Conservation (phyloP, 2,888 invertebrate genomes). For the Meta bourneti region DNA sequence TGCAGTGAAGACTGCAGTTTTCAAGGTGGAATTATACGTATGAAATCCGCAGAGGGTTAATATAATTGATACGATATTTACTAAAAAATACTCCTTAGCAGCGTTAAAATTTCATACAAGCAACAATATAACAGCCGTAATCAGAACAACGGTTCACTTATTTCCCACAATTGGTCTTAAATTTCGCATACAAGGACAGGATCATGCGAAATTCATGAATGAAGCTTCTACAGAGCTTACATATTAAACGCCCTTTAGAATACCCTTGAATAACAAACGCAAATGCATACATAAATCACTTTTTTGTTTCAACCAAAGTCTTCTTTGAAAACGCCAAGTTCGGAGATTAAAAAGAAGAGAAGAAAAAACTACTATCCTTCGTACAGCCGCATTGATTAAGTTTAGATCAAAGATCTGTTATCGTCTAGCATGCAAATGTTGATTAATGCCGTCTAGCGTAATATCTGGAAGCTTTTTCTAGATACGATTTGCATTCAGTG, state of each 20-base stretch:
- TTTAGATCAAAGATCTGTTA: conserved; percentile 1
- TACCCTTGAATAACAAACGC: neutral
- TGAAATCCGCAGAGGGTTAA: too few relatives aligned
- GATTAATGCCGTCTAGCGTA: conserved; percentile 20
- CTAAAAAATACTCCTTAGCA: too few relatives aligned
- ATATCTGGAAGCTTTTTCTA: conserved; percentile 1
- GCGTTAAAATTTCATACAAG: too few relatives aligned
- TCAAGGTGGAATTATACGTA: too few relatives aligned
- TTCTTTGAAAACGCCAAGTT: neutral
- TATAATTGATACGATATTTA: too few relatives aligned
- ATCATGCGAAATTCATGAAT: neutral
- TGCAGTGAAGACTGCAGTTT: too few relatives aligned
- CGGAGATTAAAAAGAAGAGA: neutral
- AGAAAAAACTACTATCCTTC: neutral
- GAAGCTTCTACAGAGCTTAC: neutral
- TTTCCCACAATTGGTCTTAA: too few relatives aligned
- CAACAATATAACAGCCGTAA: too few relatives aligned
- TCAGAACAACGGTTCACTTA: too few relatives aligned
- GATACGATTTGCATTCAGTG: conserved; percentile 15
- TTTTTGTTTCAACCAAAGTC: neutral
- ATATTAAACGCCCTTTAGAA: neutral
- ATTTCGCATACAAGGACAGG: too few relatives aligned
- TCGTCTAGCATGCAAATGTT: conserved; percentile 4
- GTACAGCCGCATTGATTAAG: conserved; percentile 17
- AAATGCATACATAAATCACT: neutral